Percentiles rank a stretch among this genome's conserved stretches.
These are phyloP conservation scores for Epinotia ramella DNA, from an alignment of 2,888 invertebrate genomes.

Conservation along the genomic window DNA sequence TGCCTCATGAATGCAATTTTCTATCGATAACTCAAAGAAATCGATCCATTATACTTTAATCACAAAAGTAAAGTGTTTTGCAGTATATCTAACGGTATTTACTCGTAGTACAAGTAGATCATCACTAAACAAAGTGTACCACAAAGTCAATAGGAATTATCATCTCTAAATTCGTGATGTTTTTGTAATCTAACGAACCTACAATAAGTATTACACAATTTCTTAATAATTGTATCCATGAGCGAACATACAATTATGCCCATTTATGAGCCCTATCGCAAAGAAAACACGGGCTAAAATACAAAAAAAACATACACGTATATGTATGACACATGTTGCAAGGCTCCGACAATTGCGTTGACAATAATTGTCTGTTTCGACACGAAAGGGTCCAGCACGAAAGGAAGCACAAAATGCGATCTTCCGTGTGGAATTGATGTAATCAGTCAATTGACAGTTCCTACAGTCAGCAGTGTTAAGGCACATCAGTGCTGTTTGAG, in stretches of 20 bases:
- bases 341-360: conserved; percentile 16
- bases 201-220: no score
- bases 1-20: neutral
- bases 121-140: neutral
- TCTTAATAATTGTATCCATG: no score
- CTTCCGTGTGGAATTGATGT: conserved; percentile 15
- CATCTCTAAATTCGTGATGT: no score
- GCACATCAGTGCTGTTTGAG: no score
- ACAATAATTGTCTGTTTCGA: conserved; percentile 24
- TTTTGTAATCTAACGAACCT: no score
- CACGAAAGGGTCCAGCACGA: conserved; percentile 15
- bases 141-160: neutral
- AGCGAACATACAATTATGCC: no score
- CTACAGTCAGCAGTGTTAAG: neutral
- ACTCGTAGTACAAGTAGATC: neutral
- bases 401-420: conserved; percentile 29
- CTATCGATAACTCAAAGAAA: neutral
- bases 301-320: neutral
- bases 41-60: neutral
- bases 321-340: conserved; percentile 2
- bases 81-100: neutral
- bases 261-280: no score
- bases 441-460: conserved; percentile 16
- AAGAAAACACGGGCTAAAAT: no score
- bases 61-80: neutral